Evolutionary conservation across 2,797 vertebrate species (phyloP), one percentile per base, ranked within the genome.

Genomic region (Delichon dasypus): DNA sequence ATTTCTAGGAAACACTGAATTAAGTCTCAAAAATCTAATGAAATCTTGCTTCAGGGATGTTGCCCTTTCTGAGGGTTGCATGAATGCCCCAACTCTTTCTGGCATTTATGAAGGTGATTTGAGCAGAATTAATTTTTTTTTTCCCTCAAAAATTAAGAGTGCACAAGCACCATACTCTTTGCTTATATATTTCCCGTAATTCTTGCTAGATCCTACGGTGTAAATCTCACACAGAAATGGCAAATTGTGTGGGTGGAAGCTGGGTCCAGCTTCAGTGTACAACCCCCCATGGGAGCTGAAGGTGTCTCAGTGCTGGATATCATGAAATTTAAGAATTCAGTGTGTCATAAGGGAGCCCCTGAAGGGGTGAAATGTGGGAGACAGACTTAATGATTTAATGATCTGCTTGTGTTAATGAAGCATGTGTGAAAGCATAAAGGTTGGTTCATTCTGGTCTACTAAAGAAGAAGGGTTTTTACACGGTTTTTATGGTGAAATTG

Each of bases 281-380:
- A 71, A n/a, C 47, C 13, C 48, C 36, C 16, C 53, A 42, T 0
- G 3, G 48, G 22, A 93, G 50, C 38, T 45, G 34, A 38, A 58
- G 25, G 18, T 45, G 11, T 21, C 45, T 42, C 48, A 42, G 4
- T 13, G 18, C 29, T 44, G 42, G 36, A 34, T 50, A 34, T 15
- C 5, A 34, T 0, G 4, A 60, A 20, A 36, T 51, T 82, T 18
- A 54, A 44, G 45, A 68, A 34, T 7, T 48, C 0, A 0, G 3
- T 27, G 30, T 51, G 36, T 45, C 29, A 26, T 5, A 44, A 68
- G n/a, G 27, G 17, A 85, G 19, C 11, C 36, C 53, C 68, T 26
- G 38, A 36, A 32, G 42, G 48, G 51, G 4, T 36, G 45, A 55
- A 45, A 48, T 13, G 21, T 7, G 16, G 36, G 54, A 77, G 30